Base-by-base conservation (phyloP, 2,113 vertebrate species). In the Syrmaticus mikado region DNA sequence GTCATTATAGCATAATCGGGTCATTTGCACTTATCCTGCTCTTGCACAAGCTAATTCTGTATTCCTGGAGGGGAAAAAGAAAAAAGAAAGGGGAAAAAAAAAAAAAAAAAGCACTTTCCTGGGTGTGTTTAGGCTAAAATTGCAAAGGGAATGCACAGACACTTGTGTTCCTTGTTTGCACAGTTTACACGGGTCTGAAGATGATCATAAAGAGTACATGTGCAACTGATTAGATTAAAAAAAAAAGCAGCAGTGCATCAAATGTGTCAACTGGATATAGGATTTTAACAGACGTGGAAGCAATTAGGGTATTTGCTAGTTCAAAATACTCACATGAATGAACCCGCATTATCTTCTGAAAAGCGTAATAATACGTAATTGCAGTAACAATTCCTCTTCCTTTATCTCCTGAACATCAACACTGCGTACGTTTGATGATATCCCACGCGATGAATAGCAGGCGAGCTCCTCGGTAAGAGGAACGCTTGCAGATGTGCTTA, bases 341-440 rank as follows among this genome's bases (percentile, higher is more conserved):
- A 96, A 95, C 92, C 46, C 85, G 19, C 86, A 94, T 96, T 96
- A 92, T 96, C 90, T 96, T 92, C 90, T 96, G 94, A 96, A 96
- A 95, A 95, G 95, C 86, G 76, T 95, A 96, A 96, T 96, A 94
- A 94, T 95, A 82, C 65, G 70, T 96, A 96, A 96, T 96, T 96
- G 95, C 96, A 92, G 96, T 95, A 96, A 94, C 95, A 96, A 96
- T 95, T 96, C 96, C 86, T 95, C 90, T 96, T 96, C 93, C 92
- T 94, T 96, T 96, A 95, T 96, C 90, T 79, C 83, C 90, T 83
- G 95, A 95, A 96, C 94, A 96, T 96, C 94, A 96, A 96, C 96
- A 96, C 58, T 91, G 88, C 66, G 78, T 81, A 83, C 2, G 2
- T 96, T 72, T 82, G 93, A 40, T 90, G 94, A 96, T 89, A 95